A percentile compares a stretch with the other conserved stretches of the same genome.
Evolutionary conservation across 1,140 invertebrate genomes (phyloP).

Genomic region (Ericerus pela): DNA sequence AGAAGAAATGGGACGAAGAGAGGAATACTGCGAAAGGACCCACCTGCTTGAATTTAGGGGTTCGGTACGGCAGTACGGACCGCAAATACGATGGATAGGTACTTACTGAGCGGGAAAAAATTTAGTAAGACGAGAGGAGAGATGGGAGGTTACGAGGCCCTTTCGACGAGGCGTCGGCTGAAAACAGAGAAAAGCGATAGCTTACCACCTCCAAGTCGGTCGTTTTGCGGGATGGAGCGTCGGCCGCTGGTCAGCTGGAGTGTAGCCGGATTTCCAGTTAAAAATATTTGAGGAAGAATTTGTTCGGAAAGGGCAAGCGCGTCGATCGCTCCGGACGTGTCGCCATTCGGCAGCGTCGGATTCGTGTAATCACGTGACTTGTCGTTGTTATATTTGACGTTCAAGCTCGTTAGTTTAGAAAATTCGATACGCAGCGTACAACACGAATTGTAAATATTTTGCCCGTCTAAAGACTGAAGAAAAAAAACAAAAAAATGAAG

Average conservation of each 20-base stretch:
- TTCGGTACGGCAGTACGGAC: no score
- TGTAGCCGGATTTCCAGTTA: constrained; percentile 37
- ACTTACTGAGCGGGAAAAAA: no score
- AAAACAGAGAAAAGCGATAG: background rate
- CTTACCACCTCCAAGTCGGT: background rate
- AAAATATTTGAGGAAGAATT: constrained; percentile 45
- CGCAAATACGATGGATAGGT: no score
- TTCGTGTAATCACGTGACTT: constrained; percentile 98
- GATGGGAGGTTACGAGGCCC: no score
- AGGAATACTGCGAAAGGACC: no score
- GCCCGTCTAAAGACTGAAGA: constrained; percentile 77
- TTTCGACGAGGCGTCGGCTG: no score
- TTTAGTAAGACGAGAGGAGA: no score
- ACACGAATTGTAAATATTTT: constrained; percentile 98
- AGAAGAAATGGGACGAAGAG: no score
- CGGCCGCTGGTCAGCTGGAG: constrained; percentile 25
- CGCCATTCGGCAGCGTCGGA: constrained; percentile 86
- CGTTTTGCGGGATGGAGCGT: constrained; percentile 12
- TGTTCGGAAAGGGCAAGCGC: constrained; percentile 33
- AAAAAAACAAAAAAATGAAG: constrained; percentile 17
- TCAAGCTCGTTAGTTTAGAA: constrained; percentile 91
- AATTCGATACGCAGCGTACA: constrained; percentile 99
- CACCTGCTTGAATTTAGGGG: no score
- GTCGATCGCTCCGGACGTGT: constrained; percentile 41
- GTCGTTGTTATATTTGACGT: constrained; percentile 99